These are phyloP conservation scores for Drosophila ezoana DNA, from an alignment of 2,888 invertebrate genomes.

Conservation along the genomic window DNA sequence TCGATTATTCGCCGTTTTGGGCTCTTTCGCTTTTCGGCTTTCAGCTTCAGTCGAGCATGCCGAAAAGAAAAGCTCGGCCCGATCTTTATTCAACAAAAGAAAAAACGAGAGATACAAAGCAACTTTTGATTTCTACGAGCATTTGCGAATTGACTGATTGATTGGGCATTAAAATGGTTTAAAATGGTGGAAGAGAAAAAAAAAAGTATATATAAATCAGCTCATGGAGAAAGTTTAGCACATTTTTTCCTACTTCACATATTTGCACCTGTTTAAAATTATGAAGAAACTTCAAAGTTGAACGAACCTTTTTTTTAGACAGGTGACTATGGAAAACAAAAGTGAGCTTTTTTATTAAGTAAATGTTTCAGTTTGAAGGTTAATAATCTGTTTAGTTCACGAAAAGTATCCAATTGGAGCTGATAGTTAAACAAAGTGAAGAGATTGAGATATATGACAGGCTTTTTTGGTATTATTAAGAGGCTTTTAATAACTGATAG, in stretches of 20 bases:
- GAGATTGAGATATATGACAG: too few species aligned
- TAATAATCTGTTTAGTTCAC: conserved; percentile 14
- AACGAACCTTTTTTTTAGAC: conserved; percentile 32
- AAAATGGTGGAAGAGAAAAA: conserved; percentile 10
- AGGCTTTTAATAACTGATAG: not conserved
- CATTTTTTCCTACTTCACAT: conserved; percentile 29
- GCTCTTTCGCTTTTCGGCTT: conserved; percentile 44
- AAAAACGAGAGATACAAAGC: conserved; percentile 7
- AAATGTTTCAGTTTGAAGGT: conserved; percentile 21
- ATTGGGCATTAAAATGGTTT: conserved; percentile 26
- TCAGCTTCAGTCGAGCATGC: conserved; percentile 44
- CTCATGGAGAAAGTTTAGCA: conserved; percentile 67
- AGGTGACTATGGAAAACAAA: conserved; percentile 19
- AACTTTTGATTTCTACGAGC: conserved; percentile 52
- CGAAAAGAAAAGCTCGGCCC: conserved; percentile 48
- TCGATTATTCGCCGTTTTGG: conserved; percentile 33
- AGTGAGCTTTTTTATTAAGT: conserved; percentile 14
- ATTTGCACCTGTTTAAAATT: conserved; percentile 40
- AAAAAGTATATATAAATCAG: conserved; percentile 33
- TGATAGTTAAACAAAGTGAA: not conserved
- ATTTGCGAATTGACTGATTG: conserved; percentile 40
- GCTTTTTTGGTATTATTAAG: not conserved
- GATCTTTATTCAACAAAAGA: conserved; percentile 13
- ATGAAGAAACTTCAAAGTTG: conserved; percentile 30
- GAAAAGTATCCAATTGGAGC: not conserved